Evolutionary conservation across 2,888 invertebrate genomes (phyloP).

Genomic region (Cylindroiulus punctatus): DNA sequence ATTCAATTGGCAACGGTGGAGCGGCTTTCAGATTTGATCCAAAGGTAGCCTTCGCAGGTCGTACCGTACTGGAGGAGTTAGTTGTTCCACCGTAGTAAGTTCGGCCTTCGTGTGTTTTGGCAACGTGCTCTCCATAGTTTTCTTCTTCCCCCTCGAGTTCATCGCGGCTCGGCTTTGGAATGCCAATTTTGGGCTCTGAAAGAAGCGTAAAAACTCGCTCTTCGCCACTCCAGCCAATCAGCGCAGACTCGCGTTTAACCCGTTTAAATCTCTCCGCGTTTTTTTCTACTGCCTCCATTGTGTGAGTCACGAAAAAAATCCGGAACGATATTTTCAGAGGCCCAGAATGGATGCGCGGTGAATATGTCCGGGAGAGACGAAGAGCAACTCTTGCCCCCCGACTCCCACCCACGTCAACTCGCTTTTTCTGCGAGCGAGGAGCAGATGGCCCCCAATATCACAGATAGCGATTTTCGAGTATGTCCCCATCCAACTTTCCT

Average conservation of each 20-base stretch:
- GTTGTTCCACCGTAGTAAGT: background rate
- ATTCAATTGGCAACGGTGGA: no score
- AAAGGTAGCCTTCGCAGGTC: no score
- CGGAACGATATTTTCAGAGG: conserved; percentile 47
- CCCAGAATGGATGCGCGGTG: conserved; percentile 35
- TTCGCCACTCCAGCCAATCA: conserved; percentile 14
- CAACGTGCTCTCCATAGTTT: background rate
- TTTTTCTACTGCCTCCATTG: background rate
- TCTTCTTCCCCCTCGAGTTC: conserved; percentile 11
- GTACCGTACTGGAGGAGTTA: background rate
- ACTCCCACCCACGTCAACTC: background rate
- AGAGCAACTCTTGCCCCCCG: background rate
- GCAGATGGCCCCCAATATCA: conserved; percentile 2
- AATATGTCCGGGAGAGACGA: conserved; percentile 36
- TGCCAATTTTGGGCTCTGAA: conserved; percentile 32
- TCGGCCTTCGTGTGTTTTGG: conserved; percentile 4
- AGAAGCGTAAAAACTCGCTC: conserved; percentile 39
- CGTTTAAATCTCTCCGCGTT: conserved; percentile 8
- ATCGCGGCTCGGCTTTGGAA: conserved; percentile 21
- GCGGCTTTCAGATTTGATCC: no score
- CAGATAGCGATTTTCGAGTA: background rate
- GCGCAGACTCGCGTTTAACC: conserved; percentile 5
- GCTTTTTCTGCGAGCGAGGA: background rate
- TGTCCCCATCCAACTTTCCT: background rate
- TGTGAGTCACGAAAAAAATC: conserved; percentile 40